phyloP scores from a whole-genome alignment of 2,888 invertebrate species.

The Protodeltote pygarga region DNA sequence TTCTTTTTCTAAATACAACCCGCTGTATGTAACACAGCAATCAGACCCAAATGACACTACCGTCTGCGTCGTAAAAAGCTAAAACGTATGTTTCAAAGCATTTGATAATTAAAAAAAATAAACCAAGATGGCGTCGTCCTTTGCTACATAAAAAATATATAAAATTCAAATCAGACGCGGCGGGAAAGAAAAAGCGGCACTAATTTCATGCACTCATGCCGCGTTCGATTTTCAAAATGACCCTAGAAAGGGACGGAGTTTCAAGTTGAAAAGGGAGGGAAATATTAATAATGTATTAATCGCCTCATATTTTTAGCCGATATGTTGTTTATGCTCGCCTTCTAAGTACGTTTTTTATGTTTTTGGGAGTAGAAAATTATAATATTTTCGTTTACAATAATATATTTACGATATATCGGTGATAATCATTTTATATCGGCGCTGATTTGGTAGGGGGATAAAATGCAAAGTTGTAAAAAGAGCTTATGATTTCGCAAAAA shows the following conservation, averaged over 20 bases:
- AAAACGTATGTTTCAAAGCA: conserved; percentile 66
- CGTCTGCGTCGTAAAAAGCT: conserved; percentile 41
- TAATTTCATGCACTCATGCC: conserved; percentile 82
- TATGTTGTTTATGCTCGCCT: conserved; percentile 71
- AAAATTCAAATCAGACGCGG: conserved; percentile 78
- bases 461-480: conserved; percentile 17
- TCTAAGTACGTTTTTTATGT: conserved; percentile 49
- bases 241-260: conserved; percentile 54
- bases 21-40: conserved; percentile 39
- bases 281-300: conserved; percentile 82
- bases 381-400: conserved; percentile 45
- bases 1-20: background rate
- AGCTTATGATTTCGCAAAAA: conserved; percentile 15
- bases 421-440: conserved; percentile 36
- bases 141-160: conserved; percentile 69
- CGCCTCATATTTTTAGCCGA: conserved; percentile 79
- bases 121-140: conserved; percentile 77
- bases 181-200: conserved; percentile 82
- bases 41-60: conserved; percentile 50
- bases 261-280: conserved; percentile 50
- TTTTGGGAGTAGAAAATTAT: conserved; percentile 33
- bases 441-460: conserved; percentile 14
- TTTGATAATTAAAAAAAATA: conserved; percentile 66
- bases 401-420: conserved; percentile 37
- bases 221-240: conserved; percentile 80